Base-by-base conservation (phyloP, 1,140 invertebrate genomes). In the Calephelis nemesis region DNA sequence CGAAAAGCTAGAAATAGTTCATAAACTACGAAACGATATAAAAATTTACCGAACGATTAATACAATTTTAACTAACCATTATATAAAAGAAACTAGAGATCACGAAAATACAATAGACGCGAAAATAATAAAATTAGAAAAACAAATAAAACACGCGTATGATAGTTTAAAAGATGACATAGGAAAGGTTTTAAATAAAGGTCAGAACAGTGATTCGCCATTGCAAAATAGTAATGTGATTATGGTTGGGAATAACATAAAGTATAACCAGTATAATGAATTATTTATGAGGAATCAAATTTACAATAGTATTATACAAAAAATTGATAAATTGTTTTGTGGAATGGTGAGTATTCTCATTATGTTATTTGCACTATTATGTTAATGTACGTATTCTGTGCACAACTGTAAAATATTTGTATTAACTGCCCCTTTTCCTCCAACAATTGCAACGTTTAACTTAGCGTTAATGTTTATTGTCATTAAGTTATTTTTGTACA, bases 31-130 rank as follows among this genome's bases (percentile, higher is more conserved):
- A 66, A 90, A 84, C 74, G 89, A 91, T 60, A 91, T 91, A 0
- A 91, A 88, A 81, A 90, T 90, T 73, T 91, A 90, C 19, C 79
- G 78, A 81, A 89, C 87, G 0, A 84, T 91, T 39, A 91, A 91
- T 58, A 88, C 89, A 0, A 84, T 91, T 58, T 48, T 91, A 40
- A 91, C 89, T 0, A 90, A 91, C 49, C 85, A 91, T 71, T 90
- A 91, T 19, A 84, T 91, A 50, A 89, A 87, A 74, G 75, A 87
- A 69, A 91, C 85, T 0, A 86, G 75, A 78, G 75, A 88, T 50
- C 85, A 90, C 66, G 89, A 90, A 67, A 86, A 78, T 40, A 81
- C 63, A 10, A 83, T 89, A 40, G 82, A 87, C 58, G 73, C 62
- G 5, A 90, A 89, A 81, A 85, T 91, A 15, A 73, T 89, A 0